A percentile compares a stretch with the other conserved stretches of the same genome.
These are phyloP conservation scores for Charina bottae DNA, from an alignment of 2,113 vertebrate species.

Conservation along the genomic window DNA sequence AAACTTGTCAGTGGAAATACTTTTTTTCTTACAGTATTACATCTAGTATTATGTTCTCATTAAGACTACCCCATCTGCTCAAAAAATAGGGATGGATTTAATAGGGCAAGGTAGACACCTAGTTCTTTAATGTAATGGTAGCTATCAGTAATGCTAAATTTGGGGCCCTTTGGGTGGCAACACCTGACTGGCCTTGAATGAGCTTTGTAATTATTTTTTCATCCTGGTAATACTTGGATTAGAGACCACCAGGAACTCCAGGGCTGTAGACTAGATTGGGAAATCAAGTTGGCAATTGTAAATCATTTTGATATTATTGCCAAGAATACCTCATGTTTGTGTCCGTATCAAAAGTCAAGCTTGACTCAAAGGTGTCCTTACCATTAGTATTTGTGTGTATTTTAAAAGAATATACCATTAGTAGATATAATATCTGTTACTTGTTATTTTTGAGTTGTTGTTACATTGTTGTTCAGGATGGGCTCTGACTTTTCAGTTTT, in stretches of 20 bases:
- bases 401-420: neutral
- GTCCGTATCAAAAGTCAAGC: constrained; percentile 10
- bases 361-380: neutral
- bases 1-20: neutral
- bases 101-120: neutral
- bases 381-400: neutral
- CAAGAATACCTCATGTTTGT: neutral
- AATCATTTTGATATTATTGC: neutral
- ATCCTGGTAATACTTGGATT: neutral
- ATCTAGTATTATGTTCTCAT: too few species aligned
- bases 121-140: neutral
- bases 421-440: neutral
- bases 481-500: neutral
- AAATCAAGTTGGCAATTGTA: neutral
- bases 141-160: neutral
- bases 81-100: neutral
- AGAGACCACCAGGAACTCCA: neutral
- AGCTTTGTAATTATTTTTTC: neutral
- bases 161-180: neutral
- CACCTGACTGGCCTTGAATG: neutral
- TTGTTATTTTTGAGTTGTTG: neutral
- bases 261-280: neutral
- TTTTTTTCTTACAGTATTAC: neutral
- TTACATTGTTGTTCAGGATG: neutral
- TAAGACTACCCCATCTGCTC: neutral